A percentile compares a stretch with the other conserved stretches of the same genome.
Conservation (phyloP, 2,888 invertebrate genomes). For the Caenorhabditis virilis region DNA sequence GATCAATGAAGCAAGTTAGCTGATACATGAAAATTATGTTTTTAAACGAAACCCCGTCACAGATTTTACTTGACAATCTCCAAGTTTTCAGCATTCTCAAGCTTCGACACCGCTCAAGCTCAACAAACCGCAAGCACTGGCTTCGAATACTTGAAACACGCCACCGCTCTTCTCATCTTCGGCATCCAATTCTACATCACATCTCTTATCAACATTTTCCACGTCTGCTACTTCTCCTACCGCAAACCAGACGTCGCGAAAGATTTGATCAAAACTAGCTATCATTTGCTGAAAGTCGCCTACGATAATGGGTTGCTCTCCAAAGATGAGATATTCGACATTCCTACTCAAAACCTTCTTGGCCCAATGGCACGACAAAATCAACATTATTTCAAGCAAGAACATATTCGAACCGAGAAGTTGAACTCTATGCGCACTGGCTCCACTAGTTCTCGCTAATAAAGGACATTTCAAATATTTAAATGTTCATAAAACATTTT, state of each 20-base stretch:
- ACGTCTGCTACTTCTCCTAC: slow-evolving; percentile 24
- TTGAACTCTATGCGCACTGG: slow-evolving; percentile 24
- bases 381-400: slow-evolving; percentile 3
- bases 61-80: no score
- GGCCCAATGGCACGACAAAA: slow-evolving; percentile 30
- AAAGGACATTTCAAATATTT: neutral
- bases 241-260: slow-evolving; percentile 24
- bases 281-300: slow-evolving; percentile 25
- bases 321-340: slow-evolving; percentile 7
- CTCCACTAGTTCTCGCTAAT: slow-evolving; percentile 5
- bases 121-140: no score
- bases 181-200: slow-evolving; percentile 16
- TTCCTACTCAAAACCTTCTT: slow-evolving; percentile 14
- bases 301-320: slow-evolving; percentile 27
- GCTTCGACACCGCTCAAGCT: no score
- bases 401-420: slow-evolving; percentile 7
- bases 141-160: no score
- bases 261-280: slow-evolving; percentile 27
- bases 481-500: neutral
- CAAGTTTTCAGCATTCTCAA: no score
- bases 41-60: no score
- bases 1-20: no score
- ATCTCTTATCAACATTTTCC: slow-evolving; percentile 14
- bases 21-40: no score
- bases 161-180: no score